A percentile compares a stretch with the other conserved stretches of the same genome.
phyloP scores from a whole-genome alignment of 2,888 invertebrate species.

The Physocephala rufipes region DNA sequence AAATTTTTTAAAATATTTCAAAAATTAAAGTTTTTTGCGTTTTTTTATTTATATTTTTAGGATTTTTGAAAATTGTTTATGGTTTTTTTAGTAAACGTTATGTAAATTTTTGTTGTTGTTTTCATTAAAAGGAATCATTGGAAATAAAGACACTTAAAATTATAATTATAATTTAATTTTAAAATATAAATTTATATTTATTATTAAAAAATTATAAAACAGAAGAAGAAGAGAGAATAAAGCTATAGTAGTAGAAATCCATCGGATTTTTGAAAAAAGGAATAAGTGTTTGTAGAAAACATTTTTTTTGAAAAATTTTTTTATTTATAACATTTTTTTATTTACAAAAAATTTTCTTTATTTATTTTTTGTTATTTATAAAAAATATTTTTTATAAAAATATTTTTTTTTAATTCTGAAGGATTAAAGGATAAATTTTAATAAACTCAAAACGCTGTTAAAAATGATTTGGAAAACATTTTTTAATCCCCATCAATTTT shows the following conservation, averaged over 20 bases:
- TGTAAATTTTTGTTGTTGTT: constrained; percentile 38
- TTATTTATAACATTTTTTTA: not conserved
- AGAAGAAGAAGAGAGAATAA: not conserved
- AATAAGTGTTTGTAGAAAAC: too few relatives aligned
- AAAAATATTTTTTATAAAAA: too few relatives aligned
- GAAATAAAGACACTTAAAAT: constrained; percentile 66
- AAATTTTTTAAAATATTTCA: too few relatives aligned
- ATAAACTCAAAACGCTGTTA: too few relatives aligned
- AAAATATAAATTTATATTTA: constrained; percentile 46
- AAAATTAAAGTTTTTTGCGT: constrained; percentile 36
- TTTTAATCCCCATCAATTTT: too few relatives aligned
- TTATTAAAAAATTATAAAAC: constrained; percentile 19
- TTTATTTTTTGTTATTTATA: not conserved
- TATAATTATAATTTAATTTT: constrained; percentile 52
- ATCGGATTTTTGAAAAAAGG: too few relatives aligned
- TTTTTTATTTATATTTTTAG: constrained; percentile 40
- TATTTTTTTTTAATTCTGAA: not conserved
- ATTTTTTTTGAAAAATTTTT: not conserved
- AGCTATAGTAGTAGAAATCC: not conserved
- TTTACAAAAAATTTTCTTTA: not conserved
- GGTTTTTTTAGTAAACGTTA: too few relatives aligned
- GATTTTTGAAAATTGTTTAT: constrained; percentile 33
- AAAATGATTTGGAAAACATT: too few relatives aligned
- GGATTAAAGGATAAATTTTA: too few relatives aligned
- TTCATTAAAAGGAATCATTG: constrained; percentile 45